phyloP scores from a whole-genome alignment of 2,113 vertebrate genomes.

The Prunella himalayana region DNA sequence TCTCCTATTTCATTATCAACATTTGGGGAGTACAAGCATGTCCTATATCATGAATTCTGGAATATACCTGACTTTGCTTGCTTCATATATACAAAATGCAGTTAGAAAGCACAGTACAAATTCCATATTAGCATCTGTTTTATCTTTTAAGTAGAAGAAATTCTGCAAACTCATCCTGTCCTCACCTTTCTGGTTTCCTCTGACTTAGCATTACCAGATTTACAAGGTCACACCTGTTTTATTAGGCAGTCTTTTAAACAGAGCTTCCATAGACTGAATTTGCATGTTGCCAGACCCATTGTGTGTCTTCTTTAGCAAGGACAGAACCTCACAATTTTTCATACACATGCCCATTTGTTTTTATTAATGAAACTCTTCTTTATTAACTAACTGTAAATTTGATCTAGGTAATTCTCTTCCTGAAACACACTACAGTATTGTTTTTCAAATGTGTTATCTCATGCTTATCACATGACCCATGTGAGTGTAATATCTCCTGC shows the following conservation, averaged over 20 bases:
- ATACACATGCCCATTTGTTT: background rate
- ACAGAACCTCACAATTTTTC: background rate
- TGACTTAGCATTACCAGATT: background rate
- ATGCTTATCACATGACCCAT: background rate
- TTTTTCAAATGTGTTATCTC: background rate
- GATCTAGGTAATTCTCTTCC: background rate
- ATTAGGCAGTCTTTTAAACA: background rate
- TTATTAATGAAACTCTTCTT: background rate
- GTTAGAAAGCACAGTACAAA: background rate
- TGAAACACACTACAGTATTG: background rate
- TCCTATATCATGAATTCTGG: background rate
- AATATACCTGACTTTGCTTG: background rate
- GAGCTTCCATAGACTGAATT: background rate
- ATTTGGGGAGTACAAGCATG: background rate
- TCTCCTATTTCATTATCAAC: background rate
- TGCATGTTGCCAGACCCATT: background rate
- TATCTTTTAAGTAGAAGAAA: background rate
- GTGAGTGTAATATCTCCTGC: background rate
- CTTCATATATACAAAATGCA: background rate
- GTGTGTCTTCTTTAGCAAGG: background rate
- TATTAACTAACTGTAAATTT: background rate
- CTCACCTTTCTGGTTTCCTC: background rate
- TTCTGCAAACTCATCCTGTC: background rate
- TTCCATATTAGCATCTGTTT: background rate
- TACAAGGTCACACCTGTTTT: slow-evolving; percentile 23